Conservation (phyloP, 2,888 invertebrate species). For the Hartigia nigra region DNA sequence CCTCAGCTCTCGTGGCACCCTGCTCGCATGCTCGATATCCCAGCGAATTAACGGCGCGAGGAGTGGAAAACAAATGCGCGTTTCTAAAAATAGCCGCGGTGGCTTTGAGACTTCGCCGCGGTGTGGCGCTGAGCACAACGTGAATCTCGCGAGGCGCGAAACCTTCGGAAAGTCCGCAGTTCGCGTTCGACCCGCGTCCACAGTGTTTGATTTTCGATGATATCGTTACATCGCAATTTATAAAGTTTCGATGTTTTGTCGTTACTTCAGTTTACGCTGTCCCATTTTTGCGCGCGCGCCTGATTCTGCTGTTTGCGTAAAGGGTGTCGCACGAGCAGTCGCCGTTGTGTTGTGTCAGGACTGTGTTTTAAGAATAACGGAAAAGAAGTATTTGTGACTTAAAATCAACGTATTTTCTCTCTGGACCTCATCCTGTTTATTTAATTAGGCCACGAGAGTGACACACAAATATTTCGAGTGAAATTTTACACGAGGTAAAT, state of each 20-base stretch:
- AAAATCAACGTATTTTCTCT: neutral
- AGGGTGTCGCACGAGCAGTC: neutral
- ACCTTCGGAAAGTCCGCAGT: slow-evolving; percentile 29
- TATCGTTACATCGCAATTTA: slow-evolving; percentile 10
- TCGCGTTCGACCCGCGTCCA: slow-evolving; percentile 34
- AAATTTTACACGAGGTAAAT: neutral
- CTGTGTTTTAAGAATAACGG: neutral
- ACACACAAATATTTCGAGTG: neutral
- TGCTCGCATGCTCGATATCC: neutral
- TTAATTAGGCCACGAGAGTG: neutral
- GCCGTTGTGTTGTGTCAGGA: neutral
- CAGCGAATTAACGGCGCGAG: slow-evolving; percentile 1
- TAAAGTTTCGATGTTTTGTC: neutral
- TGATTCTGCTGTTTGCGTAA: neutral
- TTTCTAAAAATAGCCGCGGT: slow-evolving; percentile 11
- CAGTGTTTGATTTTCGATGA: slow-evolving; percentile 17
- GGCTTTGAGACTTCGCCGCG: slow-evolving; percentile 16
- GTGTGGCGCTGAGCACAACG: slow-evolving; percentile 25
- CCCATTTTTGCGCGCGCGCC: neutral
- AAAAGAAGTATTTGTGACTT: neutral
- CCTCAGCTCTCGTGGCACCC: neutral
- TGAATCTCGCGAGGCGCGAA: slow-evolving; percentile 22
- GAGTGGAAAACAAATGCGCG: slow-evolving; percentile 18
- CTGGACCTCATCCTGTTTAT: neutral
- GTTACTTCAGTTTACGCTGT: neutral